Base-by-base conservation (phyloP, 2,888 invertebrate genomes). In the Eupithecia centaureata region DNA sequence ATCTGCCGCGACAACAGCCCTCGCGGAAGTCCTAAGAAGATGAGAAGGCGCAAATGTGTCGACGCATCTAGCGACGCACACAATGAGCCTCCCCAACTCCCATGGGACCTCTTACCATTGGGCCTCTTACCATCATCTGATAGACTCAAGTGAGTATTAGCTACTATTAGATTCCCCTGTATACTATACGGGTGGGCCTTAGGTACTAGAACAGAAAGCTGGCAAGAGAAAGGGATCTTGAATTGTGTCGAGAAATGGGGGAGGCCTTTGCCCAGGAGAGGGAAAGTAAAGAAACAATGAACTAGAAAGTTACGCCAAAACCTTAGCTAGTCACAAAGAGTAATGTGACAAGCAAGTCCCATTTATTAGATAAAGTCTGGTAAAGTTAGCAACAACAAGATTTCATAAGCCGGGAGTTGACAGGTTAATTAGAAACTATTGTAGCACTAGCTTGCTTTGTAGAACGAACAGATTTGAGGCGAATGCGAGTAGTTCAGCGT, bases 391-490 rank as follows among this genome's bases (percentile, higher is more conserved):
- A 59, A 52, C n/a, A n/a, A 32, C 56, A 56, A 61, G 30, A 65
- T 25, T 61, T 61, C 35, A 32, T 51, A 57, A 68, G 32, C 61
- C 42, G 18, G 27, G 62, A 42, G 33, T 51, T 64, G 68, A 61
- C 64, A 61, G 56, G 33, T 56, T 64, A 61, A 64, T 64, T 61
- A 35, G 32, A 35, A 25, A 25, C 18, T 30, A 18, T 61, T 56
- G 38, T 15, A 63, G 33, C 25, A 52, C 52, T 15, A 25, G 58
- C 38, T 62, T 33, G 47, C 32, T 57, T 52, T 51, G 15, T n/a
- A 22, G 57, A 52, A 38, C 25, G 4, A 56, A 27, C 30, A 25
- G n/a, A 42, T 65, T 65, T 56, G 15, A 51, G 13, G 27, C 15
- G 32, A 57, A 51, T 32, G 18, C 10, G 18, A 10, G 1, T 18